These are phyloP conservation scores for Rhopalosiphum maidis DNA, from an alignment of 1,140 invertebrate species.

Conservation along the genomic window DNA sequence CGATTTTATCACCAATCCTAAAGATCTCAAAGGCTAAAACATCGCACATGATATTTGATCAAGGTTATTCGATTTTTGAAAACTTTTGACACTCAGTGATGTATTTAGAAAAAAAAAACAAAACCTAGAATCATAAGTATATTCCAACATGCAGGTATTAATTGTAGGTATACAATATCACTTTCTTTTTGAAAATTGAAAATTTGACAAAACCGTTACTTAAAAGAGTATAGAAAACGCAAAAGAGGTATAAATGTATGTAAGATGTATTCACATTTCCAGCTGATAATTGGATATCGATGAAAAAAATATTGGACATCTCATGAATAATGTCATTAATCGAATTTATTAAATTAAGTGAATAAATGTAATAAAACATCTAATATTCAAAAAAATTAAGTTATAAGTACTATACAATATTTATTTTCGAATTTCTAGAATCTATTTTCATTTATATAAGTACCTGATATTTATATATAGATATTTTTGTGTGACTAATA, in stretches of 20 bases:
- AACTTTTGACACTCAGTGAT: not conserved
- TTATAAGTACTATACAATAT: not conserved
- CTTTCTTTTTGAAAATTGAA: not conserved
- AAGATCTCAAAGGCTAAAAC: not conserved
- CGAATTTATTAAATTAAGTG: not conserved
- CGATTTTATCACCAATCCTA: not conserved
- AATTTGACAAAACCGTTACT: not conserved
- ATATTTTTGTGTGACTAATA: not conserved
- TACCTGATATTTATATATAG: not conserved
- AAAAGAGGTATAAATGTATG: no score
- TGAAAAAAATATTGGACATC: not conserved
- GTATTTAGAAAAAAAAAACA: not conserved
- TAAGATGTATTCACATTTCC: not conserved
- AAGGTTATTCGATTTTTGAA: not conserved
- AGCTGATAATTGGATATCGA: not conserved
- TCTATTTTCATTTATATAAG: not conserved
- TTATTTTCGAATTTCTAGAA: not conserved
- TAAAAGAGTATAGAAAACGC: no score
- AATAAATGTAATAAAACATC: not conserved
- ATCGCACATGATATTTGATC: not conserved
- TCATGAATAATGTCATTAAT: not conserved
- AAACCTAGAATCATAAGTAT: not conserved
- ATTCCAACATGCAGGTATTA: not conserved
- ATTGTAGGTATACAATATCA: not conserved
- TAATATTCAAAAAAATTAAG: not conserved